A percentile compares a stretch with the other conserved stretches of the same genome.
These are phyloP conservation scores for Prionchulus punctatus DNA, from an alignment of 2,888 invertebrate species.

Conservation along the genomic window DNA sequence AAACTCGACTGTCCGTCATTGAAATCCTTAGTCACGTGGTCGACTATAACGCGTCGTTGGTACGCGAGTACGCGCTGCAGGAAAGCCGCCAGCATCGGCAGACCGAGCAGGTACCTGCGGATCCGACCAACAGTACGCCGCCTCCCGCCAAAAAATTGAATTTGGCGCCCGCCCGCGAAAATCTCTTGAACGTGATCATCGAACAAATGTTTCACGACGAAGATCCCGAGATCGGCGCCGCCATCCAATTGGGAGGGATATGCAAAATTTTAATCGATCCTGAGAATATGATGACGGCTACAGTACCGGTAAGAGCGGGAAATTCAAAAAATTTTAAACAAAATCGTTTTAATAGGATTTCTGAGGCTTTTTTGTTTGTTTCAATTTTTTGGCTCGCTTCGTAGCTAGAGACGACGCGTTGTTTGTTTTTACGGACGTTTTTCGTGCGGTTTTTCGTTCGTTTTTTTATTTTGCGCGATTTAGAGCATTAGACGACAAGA, in stretches of 20 bases:
- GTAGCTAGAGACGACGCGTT: no score
- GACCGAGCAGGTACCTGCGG: slow-evolving; percentile 3
- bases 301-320: not conserved
- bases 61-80: slow-evolving; percentile 85
- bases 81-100: slow-evolving; percentile 40
- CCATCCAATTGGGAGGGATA: slow-evolving; percentile 88
- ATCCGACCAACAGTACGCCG: not conserved
- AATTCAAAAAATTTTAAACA: no score
- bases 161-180: not conserved
- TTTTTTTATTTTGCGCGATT: not conserved
- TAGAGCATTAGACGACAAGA: not conserved
- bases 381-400: no score
- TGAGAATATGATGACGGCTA: slow-evolving; percentile 74
- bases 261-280: slow-evolving; percentile 81
- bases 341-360: no score
- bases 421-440: no score
- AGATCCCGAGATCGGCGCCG: slow-evolving; percentile 69
- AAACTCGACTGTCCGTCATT: slow-evolving; percentile 87
- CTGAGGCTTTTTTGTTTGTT: no score
- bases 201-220: slow-evolving; percentile 92
- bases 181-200: slow-evolving; percentile 70
- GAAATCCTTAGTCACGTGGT: slow-evolving; percentile 95
- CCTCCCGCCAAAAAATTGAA: not conserved
- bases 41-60: slow-evolving; percentile 90
- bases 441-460: no score